These are phyloP conservation scores for Limanda limanda DNA, from an alignment of 2,113 vertebrate species.

Conservation along the genomic window DNA sequence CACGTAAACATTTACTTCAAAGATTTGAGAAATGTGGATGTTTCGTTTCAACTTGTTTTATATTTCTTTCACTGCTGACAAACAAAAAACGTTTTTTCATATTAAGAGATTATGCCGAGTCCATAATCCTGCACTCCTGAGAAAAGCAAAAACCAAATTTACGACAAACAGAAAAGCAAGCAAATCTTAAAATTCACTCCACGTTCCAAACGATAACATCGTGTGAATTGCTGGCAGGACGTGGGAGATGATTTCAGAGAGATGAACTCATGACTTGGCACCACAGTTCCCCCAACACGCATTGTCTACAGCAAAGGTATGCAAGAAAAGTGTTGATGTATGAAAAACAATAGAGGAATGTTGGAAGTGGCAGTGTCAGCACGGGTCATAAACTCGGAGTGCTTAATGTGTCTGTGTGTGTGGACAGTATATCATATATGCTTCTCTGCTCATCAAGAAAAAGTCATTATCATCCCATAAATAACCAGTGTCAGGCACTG, in stretches of 20 bases:
- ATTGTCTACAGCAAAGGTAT: slow-evolving; percentile 53
- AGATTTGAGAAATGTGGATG: slow-evolving; percentile 37
- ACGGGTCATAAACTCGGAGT: slow-evolving; percentile 55
- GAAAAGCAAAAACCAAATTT: slow-evolving; percentile 41
- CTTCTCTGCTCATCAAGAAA: slow-evolving; percentile 64
- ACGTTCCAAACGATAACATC: slow-evolving; percentile 40
- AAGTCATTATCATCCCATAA: slow-evolving; percentile 74
- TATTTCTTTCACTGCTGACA: slow-evolving; percentile 43
- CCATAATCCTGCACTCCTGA: slow-evolving; percentile 14
- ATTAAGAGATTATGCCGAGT: slow-evolving; percentile 38
- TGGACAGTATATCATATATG: slow-evolving; percentile 59
- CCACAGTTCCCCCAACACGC: slow-evolving; percentile 19
- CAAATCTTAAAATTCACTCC: slow-evolving; percentile 45
- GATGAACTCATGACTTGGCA: slow-evolving; percentile 53
- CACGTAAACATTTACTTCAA: slow-evolving; percentile 41
- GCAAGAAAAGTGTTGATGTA: slow-evolving; percentile 62
- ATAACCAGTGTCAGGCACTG: slow-evolving; percentile 73
- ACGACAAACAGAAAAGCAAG: slow-evolving; percentile 46
- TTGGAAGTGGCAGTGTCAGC: slow-evolving; percentile 69
- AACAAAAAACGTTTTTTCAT: slow-evolving; percentile 30
- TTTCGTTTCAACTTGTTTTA: slow-evolving; percentile 31
- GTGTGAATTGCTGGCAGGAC: slow-evolving; percentile 38
- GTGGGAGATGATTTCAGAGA: slow-evolving; percentile 53
- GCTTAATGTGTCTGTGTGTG: slow-evolving; percentile 25
- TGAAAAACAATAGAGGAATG: slow-evolving; percentile 74